Evolutionary conservation across 2,888 invertebrate genomes (phyloP).

Genomic region (Lithosia quadra): DNA sequence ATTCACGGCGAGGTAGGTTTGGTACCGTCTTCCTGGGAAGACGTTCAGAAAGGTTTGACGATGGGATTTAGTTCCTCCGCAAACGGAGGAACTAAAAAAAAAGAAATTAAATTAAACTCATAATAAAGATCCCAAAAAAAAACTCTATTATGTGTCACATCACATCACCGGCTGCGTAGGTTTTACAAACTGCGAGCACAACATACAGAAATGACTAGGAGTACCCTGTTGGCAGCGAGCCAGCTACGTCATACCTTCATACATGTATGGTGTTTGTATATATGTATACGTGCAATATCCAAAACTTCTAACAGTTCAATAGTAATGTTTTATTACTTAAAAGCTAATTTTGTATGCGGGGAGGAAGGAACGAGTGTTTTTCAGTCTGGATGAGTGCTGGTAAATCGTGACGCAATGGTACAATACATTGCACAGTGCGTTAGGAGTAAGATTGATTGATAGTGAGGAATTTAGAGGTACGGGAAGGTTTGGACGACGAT

Average conservation of each 20-base stretch:
- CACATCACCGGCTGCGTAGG: background rate
- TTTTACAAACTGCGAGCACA: slow-evolving; percentile 7
- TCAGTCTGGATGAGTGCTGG: background rate
- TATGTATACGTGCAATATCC: background rate
- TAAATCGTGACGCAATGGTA: background rate
- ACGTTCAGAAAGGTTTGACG: too few relatives aligned
- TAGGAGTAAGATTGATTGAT: background rate
- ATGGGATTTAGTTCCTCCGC: too few relatives aligned
- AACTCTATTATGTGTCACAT: slow-evolving; percentile 5
- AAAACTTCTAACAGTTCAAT: slow-evolving; percentile 4
- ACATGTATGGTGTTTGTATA: background rate
- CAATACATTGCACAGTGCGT: background rate
- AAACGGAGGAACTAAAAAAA: background rate
- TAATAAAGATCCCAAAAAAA: background rate
- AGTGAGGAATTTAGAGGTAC: background rate
- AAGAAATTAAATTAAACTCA: background rate
- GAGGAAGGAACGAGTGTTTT: background rate
- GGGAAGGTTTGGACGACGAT: too few relatives aligned
- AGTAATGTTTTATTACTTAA: background rate
- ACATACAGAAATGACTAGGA: background rate
- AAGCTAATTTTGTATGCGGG: background rate
- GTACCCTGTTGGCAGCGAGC: slow-evolving; percentile 5
- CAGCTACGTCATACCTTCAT: background rate
- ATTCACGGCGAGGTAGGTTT: too few relatives aligned
- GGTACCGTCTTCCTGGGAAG: too few relatives aligned